These are phyloP conservation scores for Neolamprologus falcicula DNA, from an alignment of 2,113 vertebrate genomes.

Conservation along the genomic window DNA sequence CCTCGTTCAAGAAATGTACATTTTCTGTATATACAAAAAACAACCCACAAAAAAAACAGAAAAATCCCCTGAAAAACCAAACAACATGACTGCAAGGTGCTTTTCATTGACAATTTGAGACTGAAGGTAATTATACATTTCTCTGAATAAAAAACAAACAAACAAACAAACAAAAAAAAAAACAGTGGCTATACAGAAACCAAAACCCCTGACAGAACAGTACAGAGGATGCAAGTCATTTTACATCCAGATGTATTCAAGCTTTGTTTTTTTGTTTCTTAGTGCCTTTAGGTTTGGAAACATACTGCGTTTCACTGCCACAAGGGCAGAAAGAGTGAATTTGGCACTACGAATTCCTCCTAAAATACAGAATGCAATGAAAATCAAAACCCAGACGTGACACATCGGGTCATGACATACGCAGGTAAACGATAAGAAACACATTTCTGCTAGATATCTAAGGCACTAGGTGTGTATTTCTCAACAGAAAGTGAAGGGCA, in stretches of 20 bases:
- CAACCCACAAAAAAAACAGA: slow-evolving; percentile 30
- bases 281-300: slow-evolving; percentile 40
- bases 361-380: background rate
- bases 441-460: slow-evolving; percentile 51
- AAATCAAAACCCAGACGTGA: background rate
- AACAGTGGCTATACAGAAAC: slow-evolving; percentile 16
- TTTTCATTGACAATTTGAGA: slow-evolving; percentile 34
- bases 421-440: background rate
- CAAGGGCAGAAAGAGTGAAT: slow-evolving; percentile 7
- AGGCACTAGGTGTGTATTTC: slow-evolving; percentile 63
- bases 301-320: slow-evolving; percentile 22
- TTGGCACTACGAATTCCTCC: slow-evolving; percentile 43
- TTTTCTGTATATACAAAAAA: slow-evolving; percentile 55
- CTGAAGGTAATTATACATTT: slow-evolving; percentile 4
- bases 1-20: slow-evolving; percentile 33
- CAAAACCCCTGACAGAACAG: slow-evolving; percentile 33
- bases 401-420: background rate
- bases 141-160: background rate
- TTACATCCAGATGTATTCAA: slow-evolving; percentile 23
- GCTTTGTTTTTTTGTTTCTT: background rate
- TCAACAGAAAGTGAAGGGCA: slow-evolving; percentile 39
- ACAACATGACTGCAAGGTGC: slow-evolving; percentile 42
- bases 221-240: slow-evolving; percentile 6
- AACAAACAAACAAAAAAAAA: background rate
- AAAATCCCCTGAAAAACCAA: background rate